phyloP scores from a whole-genome alignment of 2,888 invertebrate species.

The Tanypteryx hageni region DNA sequence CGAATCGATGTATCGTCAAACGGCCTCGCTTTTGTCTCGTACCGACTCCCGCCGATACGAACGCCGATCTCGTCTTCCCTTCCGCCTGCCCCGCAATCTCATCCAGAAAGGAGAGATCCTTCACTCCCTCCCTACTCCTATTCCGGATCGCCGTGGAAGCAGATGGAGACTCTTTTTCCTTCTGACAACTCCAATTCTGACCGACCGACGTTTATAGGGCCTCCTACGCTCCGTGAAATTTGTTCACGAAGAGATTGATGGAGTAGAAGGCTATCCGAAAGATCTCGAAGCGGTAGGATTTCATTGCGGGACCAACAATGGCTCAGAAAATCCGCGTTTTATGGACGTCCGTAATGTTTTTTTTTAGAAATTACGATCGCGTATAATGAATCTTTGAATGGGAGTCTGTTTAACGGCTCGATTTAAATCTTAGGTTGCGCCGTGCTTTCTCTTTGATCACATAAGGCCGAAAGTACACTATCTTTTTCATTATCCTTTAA shows the following conservation, averaged over 20 bases:
- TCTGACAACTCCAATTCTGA: conserved; percentile 41
- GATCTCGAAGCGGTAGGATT: background rate
- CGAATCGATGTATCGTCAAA: conserved; percentile 53
- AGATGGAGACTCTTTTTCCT: conserved; percentile 41
- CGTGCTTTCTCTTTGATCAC: no score
- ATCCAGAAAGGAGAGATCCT: background rate
- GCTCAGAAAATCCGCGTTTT: background rate
- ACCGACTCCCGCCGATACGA: background rate
- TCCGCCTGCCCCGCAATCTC: background rate
- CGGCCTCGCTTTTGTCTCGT: conserved; percentile 51
- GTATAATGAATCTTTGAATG: background rate
- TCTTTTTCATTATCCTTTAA: no score
- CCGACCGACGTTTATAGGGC: conserved; percentile 7
- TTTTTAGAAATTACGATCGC: background rate
- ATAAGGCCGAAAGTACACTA: no score
- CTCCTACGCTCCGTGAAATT: conserved; percentile 27
- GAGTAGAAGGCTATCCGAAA: background rate
- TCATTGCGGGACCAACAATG: background rate
- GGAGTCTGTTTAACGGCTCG: background rate
- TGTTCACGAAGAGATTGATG: conserved; percentile 29
- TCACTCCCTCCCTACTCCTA: background rate
- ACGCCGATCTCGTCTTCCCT: background rate
- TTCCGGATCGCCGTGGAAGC: conserved; percentile 12
- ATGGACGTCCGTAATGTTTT: background rate
- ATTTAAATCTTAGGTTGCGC: background rate